Evolutionary conservation across 2,888 invertebrate species (phyloP).

Genomic region (Andrena fulva): DNA sequence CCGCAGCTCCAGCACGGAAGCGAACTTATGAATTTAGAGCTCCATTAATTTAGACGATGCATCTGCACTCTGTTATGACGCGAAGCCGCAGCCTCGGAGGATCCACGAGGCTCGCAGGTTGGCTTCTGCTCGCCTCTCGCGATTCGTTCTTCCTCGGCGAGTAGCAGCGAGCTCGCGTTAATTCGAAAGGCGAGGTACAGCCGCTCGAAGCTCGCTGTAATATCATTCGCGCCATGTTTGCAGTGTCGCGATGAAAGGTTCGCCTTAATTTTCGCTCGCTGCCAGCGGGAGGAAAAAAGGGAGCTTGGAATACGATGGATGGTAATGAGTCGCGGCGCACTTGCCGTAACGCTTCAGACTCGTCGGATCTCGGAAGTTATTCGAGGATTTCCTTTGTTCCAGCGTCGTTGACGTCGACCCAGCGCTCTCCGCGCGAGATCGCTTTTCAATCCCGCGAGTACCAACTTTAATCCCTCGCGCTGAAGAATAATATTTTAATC

Average conservation of each 20-base stretch:
- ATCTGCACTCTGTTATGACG: not conserved
- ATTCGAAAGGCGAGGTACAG: slow-evolving; percentile 57
- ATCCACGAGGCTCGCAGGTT: not conserved
- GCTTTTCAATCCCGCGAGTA: slow-evolving; percentile 10
- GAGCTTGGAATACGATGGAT: slow-evolving; percentile 39
- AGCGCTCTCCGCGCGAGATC: slow-evolving; percentile 6
- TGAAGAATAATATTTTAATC: slow-evolving; percentile 47
- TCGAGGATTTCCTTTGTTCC: slow-evolving; percentile 43
- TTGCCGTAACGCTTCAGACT: slow-evolving; percentile 28
- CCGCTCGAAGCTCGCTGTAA: slow-evolving; percentile 52
- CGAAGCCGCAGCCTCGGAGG: not conserved
- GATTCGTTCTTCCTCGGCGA: not conserved
- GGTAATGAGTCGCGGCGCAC: slow-evolving; percentile 40
- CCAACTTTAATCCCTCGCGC: slow-evolving; percentile 10
- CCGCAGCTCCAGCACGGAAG: not conserved
- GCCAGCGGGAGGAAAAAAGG: slow-evolving; percentile 30
- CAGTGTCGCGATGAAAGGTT: slow-evolving; percentile 57
- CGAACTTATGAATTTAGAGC: not conserved
- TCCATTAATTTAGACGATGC: slow-evolving; percentile 8
- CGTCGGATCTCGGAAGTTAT: slow-evolving; percentile 31
- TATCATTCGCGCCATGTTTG: slow-evolving; percentile 57
- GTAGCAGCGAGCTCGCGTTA: slow-evolving; percentile 29
- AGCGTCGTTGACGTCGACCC: not conserved
- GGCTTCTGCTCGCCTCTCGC: not conserved
- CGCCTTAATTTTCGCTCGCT: slow-evolving; percentile 60